Percentiles rank a stretch among this genome's conserved stretches.
phyloP scores from a whole-genome alignment of 1,140 invertebrate species.

The Drosophila lini region DNA sequence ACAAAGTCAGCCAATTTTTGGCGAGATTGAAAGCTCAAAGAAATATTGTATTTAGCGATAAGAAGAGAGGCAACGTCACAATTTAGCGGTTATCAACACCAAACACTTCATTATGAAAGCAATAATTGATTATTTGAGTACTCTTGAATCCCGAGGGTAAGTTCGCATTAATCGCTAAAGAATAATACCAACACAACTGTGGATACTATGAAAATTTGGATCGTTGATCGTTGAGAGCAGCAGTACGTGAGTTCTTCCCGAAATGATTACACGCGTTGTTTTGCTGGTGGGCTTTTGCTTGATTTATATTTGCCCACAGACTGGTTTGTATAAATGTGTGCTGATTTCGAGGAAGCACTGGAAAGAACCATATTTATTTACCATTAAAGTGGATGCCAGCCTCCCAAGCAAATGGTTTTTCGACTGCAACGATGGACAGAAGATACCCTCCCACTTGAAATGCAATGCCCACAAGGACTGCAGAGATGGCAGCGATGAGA shows the following conservation, averaged over 20 bases:
- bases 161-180: neutral
- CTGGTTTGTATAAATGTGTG: neutral
- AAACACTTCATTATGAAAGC: too few relatives aligned
- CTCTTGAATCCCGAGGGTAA: neutral
- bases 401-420: neutral
- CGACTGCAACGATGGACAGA: conserved; percentile 10
- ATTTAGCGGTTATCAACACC: too few relatives aligned
- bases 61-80: neutral
- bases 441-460: neutral
- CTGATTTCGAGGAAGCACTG: neutral
- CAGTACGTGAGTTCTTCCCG: neutral
- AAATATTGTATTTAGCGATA: neutral
- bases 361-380: neutral
- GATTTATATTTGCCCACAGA: neutral
- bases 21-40: neutral
- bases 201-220: neutral
- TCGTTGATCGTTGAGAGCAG: neutral
- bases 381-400: neutral
- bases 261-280: neutral
- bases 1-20: neutral
- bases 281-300: neutral
- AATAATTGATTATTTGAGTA: too few relatives aligned
- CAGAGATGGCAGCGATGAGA: conserved; percentile 87
- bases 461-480: conserved; percentile 85
- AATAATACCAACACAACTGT: neutral